Base-by-base conservation (phyloP, 1,140 invertebrate species). In the Pogonomyrmex barbatus region DNA sequence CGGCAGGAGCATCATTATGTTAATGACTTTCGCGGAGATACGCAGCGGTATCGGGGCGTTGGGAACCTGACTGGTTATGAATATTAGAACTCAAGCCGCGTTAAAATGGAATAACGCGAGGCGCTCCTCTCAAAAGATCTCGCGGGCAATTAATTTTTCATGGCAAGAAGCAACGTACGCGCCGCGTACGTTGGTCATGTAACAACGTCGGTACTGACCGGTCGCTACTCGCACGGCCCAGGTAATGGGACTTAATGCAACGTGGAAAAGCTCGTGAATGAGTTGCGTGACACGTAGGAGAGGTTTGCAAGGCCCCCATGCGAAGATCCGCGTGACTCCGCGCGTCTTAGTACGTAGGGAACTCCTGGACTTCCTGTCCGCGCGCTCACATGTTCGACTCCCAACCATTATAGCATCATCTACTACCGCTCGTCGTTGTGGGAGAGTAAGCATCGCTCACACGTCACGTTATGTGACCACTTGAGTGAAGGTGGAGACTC, bases 331-430 rank as follows among this genome's bases (percentile, higher is more conserved):
- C 93, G 93, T 92, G 89, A 93, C 92, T 93, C 90, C 89, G 65
- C 89, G 88, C 89, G 86, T 88, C 88, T 90, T 88, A 68, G 90
- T 91, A 91, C 89, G 90, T 60, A 73, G 79, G 90, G 89, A 91
- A 92, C 91, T 24, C 24, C 92, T 93, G 91, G 91, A 95, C 94
- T 95, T 95, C 94, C 94, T 94, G 94, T 95, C 94, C 94, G 92
- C 90, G 92, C 90, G 92, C 89, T 91, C 90, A 92, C 92, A 93
- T 93, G 92, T 94, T 91, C 93, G 91, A 90, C 92, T 94, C 92
- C 91, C 93, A 94, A 92, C 93, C 92, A 95, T 95, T 94, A 95
- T 94, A 93, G 94, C 93, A 94, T 94, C 94, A 95, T 95, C 93
- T 93, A 91, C 93, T 93, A 93, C 93, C 92, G 90, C 90, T 92